phyloP scores from a whole-genome alignment of 64 coral and sea anemone species.

The Montipora foliosa region DNA sequence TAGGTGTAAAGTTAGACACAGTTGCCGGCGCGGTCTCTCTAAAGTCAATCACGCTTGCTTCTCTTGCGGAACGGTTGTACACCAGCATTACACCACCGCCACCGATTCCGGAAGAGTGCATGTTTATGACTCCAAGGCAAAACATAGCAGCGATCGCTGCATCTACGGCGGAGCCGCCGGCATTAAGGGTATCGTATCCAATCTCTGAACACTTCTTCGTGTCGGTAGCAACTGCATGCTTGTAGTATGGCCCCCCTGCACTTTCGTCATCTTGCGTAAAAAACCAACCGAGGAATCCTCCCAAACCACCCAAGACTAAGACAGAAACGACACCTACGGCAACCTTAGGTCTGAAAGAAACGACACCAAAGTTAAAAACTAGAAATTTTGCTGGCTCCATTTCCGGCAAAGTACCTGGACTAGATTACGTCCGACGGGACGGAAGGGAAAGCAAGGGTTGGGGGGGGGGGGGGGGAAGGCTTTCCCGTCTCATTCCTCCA shows the following conservation, averaged over 20 bases:
- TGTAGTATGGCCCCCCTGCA: not conserved
- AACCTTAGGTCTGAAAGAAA: no score
- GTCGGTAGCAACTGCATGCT: not conserved
- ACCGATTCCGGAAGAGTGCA: slow-evolving; percentile 73
- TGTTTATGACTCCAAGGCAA: slow-evolving; percentile 67
- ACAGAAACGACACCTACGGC: no score
- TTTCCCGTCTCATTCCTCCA: no score
- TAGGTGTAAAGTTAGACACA: not conserved
- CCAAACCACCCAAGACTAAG: not conserved
- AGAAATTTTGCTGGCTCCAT: no score
- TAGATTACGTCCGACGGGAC: no score
- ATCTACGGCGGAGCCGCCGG: slow-evolving; percentile 69
- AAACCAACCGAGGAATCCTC: not conserved
- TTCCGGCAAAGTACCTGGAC: no score
- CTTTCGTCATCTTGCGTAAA: not conserved
- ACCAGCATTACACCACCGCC: slow-evolving; percentile 79
- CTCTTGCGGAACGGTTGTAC: slow-evolving; percentile 37
- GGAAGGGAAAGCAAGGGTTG: no score
- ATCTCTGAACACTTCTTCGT: slow-evolving; percentile 11
- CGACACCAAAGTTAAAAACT: no score
- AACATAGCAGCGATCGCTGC: slow-evolving; percentile 78
- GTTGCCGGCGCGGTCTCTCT: slow-evolving; percentile 56
- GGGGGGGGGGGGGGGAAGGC: no score
- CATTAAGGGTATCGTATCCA: not conserved
- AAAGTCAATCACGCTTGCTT: slow-evolving; percentile 55